phyloP scores from a whole-genome alignment of 2,113 vertebrate species.

The Conger conger region DNA sequence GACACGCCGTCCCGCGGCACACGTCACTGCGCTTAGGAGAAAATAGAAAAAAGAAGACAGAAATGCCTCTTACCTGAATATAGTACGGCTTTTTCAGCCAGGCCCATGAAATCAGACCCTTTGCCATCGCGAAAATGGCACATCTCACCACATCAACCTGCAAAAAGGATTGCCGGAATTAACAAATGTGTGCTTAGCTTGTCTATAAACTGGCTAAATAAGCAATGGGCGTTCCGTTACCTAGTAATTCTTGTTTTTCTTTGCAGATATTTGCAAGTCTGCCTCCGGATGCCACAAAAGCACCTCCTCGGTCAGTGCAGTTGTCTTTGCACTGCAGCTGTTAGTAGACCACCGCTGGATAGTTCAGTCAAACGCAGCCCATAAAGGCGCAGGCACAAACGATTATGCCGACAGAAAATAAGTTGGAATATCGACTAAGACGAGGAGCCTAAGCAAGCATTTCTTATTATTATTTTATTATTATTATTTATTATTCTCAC shows the following conservation, averaged over 20 bases:
- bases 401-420: slow-evolving; percentile 31
- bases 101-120: slow-evolving; percentile 85
- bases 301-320: slow-evolving; percentile 17
- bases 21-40: neutral
- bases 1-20: neutral
- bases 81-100: slow-evolving; percentile 84
- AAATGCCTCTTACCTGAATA: slow-evolving; percentile 76
- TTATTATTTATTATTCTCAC: neutral
- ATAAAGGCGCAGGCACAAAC: slow-evolving; percentile 26
- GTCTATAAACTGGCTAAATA: neutral
- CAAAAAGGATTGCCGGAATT: slow-evolving; percentile 42
- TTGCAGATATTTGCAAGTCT: neutral
- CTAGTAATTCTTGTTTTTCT: slow-evolving; percentile 11
- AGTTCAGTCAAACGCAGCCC: neutral
- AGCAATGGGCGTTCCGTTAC: neutral
- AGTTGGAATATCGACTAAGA: neutral
- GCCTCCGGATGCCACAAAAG: slow-evolving; percentile 15
- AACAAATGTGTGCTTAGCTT: neutral
- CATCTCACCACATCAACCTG: slow-evolving; percentile 78
- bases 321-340: slow-evolving; percentile 24
- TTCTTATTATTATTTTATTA: neutral
- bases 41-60: neutral
- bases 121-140: slow-evolving; percentile 87
- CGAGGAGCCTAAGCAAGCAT: neutral
- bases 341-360: slow-evolving; percentile 31